Evolutionary conservation across 1,140 invertebrate genomes (phyloP).

Genomic region (Drosophila teissieri): DNA sequence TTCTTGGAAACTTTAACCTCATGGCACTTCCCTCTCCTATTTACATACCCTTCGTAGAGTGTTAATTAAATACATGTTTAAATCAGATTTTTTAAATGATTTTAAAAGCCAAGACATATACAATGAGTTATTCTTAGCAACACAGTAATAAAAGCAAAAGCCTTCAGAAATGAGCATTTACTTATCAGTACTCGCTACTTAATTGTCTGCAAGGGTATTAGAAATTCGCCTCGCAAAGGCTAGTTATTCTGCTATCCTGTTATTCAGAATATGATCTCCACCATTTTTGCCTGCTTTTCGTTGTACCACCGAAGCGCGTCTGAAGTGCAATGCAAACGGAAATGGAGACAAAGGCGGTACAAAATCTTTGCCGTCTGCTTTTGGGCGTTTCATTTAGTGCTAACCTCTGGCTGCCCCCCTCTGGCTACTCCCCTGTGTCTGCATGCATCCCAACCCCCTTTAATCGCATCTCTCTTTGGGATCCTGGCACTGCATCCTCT

Average conservation of each 20-base stretch:
- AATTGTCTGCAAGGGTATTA: not conserved
- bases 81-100: too few species aligned
- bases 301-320: constrained; percentile 35
- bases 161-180: too few species aligned
- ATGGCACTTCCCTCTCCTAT: not conserved
- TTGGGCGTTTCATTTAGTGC: constrained; percentile 50
- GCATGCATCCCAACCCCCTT: constrained; percentile 5
- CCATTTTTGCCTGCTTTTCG: constrained; percentile 12
- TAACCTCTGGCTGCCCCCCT: constrained; percentile 29
- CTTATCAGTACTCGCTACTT: too few species aligned
- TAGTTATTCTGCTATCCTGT: constrained; percentile 6
- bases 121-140: too few species aligned
- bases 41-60: not conserved
- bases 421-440: not conserved
- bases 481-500: constrained; percentile 17
- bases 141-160: not conserved
- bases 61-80: too few species aligned
- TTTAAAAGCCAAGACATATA: too few species aligned
- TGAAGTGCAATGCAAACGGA: constrained; percentile 53
- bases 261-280: constrained; percentile 4
- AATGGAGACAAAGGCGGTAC: constrained; percentile 47
- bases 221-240: not conserved
- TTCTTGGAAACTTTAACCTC: constrained; percentile 21
- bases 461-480: constrained; percentile 10
- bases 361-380: constrained; percentile 36